Base-by-base conservation (phyloP, 1,140 invertebrate species). In the Ceratosolen solmsi region DNA sequence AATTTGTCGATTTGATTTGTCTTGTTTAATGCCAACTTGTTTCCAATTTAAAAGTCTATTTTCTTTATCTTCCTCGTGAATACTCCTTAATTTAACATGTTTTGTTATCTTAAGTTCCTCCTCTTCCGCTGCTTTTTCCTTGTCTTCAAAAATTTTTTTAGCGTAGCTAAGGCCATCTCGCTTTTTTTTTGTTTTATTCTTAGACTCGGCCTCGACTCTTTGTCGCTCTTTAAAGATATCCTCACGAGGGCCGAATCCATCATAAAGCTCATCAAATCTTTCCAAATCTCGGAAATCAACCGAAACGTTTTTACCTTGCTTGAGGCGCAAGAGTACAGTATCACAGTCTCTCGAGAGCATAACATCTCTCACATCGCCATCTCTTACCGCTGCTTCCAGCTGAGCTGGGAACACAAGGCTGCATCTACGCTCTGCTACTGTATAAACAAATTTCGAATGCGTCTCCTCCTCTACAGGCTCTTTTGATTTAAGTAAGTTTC, bases 91-190 rank as follows among this genome's bases (percentile, higher is more conserved):
- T 81, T 93, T 93, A 46, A 93, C 87, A 88, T 93, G 87, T 36
- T 91, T 91, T 0, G 87, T 87, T 90, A 89, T 89, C 89, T 88
- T 86, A 84, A 87, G 41, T 76, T 92, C 88, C 58, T 95, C 94
- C 82, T 94, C 93, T 33, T 93, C 93, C 1, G 89, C 92, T 30
- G 93, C 92, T 76, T 90, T 93, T 87, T 96, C 95, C 87, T 96
- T 96, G 38, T 95, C 95, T 90, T 96, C 95, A 88, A 96, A 96
- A 80, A 96, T 94, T 89, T 94, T 95, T 80, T 95, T 95, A 76
- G 94, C 83, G 83, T 93, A 93, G 89, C 86, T 93, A 90, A 90
- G 87, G 87, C 89, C 92, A 89, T 85, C 90, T 89, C 92, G 92
- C 93, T 91, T 91, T 86, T 93, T 95, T 87, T 93, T 94, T 89